phyloP scores from a whole-genome alignment of 2,797 vertebrate genomes.

The Orestias chungarensis region DNA sequence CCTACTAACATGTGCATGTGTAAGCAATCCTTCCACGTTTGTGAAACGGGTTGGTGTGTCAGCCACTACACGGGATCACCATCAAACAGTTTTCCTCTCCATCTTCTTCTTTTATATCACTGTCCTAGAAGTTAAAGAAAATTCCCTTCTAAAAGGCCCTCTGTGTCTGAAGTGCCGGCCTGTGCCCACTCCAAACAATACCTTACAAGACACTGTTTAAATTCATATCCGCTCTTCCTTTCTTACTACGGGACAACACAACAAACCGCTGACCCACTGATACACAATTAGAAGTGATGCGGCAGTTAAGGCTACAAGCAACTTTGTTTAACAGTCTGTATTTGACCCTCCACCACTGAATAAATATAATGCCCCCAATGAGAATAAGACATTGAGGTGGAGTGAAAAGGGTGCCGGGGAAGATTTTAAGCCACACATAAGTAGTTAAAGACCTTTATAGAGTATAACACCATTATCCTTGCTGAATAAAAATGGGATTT shows the following conservation, averaged over 20 bases:
- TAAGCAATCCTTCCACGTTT: constrained; percentile 54
- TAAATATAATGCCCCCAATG: constrained; percentile 83
- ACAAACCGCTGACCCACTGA: constrained; percentile 83
- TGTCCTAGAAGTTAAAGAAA: constrained; percentile 73
- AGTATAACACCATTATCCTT: constrained; percentile 89
- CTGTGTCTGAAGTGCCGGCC: constrained; percentile 79
- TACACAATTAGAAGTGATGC: constrained; percentile 86
- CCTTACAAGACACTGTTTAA: constrained; percentile 86
- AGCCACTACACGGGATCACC: constrained; percentile 74
- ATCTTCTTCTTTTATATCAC: constrained; percentile 76
- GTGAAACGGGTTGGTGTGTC: constrained; percentile 64
- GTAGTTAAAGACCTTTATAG: constrained; percentile 89
- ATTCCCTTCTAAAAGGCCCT: constrained; percentile 66
- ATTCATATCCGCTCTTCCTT: constrained; percentile 84
- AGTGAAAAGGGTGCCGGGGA: constrained; percentile 78
- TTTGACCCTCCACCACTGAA: constrained; percentile 84
- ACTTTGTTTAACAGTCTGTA: constrained; percentile 85
- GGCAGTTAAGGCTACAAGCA: constrained; percentile 85
- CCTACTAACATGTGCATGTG: constrained; percentile 40
- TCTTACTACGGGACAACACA: constrained; percentile 79
- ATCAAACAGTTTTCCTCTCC: constrained; percentile 75
- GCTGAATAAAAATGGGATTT: constrained; percentile 98
- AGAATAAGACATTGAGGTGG: constrained; percentile 78
- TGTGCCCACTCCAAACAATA: constrained; percentile 81
- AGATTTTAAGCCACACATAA: constrained; percentile 88